These are phyloP conservation scores for Fregata magnificens DNA, from an alignment of 2,113 vertebrate species.

Conservation along the genomic window DNA sequence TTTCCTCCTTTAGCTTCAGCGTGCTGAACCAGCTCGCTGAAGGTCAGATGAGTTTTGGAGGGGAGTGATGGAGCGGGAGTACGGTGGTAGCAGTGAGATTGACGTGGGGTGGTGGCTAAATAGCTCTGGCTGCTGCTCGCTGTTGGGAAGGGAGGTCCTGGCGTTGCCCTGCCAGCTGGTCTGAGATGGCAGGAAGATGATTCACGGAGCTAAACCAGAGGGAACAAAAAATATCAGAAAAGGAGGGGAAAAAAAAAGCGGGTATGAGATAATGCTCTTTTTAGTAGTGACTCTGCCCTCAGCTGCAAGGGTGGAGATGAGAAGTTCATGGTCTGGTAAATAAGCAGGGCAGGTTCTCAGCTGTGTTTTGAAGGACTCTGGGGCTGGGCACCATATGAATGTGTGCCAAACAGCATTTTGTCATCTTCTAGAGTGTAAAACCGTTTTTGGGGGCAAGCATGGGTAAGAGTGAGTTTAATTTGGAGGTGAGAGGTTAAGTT, in stretches of 20 bases:
- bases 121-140: background rate
- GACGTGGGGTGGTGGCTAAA: background rate
- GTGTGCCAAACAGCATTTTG: background rate
- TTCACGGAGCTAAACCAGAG: background rate
- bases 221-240: background rate
- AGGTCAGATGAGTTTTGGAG: background rate
- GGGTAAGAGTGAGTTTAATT: background rate
- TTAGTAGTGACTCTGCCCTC: background rate
- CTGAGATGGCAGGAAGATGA: conserved; percentile 1
- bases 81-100: fast-evolving
- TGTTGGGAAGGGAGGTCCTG: background rate
- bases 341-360: background rate
- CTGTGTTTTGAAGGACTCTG: background rate
- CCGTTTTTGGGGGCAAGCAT: background rate
- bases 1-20: background rate
- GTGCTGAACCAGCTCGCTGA: fast-evolving
- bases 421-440: background rate
- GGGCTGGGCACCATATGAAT: background rate
- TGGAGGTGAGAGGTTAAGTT: background rate
- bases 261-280: background rate
- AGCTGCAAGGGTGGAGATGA: background rate
- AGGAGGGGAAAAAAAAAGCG: background rate
- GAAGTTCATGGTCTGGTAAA: background rate
- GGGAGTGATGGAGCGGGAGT: background rate
- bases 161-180: background rate